A percentile compares a stretch with the other conserved stretches of the same genome.
phyloP scores from a whole-genome alignment of 92 coral and sea anemone species.

The Plumapathes pennacea region DNA sequence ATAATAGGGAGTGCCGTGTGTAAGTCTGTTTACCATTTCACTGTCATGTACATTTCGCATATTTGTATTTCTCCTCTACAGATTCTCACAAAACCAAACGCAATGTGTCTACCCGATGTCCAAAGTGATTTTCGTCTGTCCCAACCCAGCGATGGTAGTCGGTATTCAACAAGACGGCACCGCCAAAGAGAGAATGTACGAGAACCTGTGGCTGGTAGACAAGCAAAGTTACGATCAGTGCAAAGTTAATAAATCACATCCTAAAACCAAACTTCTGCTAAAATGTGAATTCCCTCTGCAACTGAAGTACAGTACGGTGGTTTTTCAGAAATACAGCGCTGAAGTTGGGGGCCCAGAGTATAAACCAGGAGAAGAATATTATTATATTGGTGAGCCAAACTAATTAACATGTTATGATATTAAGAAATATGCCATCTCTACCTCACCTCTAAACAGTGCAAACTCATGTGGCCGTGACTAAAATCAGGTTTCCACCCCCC shows the following conservation, averaged over 20 bases:
- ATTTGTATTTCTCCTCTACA: neutral
- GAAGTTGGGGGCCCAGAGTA: constrained; percentile 25
- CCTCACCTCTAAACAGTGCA: too few relatives aligned
- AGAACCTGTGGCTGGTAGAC: constrained; percentile 70
- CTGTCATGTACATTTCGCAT: neutral
- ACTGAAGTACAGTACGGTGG: constrained; percentile 20
- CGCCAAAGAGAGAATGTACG: constrained; percentile 43
- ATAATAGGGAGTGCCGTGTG: too few relatives aligned
- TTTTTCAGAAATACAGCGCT: constrained; percentile 37
- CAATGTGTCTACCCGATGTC: constrained; percentile 57
- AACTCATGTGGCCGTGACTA: too few relatives aligned
- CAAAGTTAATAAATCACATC: constrained; percentile 18
- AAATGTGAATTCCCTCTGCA: constrained; percentile 49
- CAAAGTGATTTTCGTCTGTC: constrained; percentile 61
- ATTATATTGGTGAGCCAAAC: constrained; percentile 62
- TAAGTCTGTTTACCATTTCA: neutral
- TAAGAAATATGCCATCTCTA: neutral
- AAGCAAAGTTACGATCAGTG: constrained; percentile 62
- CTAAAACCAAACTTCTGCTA: constrained; percentile 14
- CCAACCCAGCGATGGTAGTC: constrained; percentile 51
- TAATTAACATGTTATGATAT: neutral
- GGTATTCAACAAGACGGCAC: constrained; percentile 2
- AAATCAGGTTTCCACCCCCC: too few relatives aligned
- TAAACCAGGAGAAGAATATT: constrained; percentile 56
- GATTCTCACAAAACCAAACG: constrained; percentile 28